Evolutionary conservation across 2,797 vertebrate genomes (phyloP), one percentile per base, ranked within the genome.

Genomic region (Calcarius lapponicus): DNA sequence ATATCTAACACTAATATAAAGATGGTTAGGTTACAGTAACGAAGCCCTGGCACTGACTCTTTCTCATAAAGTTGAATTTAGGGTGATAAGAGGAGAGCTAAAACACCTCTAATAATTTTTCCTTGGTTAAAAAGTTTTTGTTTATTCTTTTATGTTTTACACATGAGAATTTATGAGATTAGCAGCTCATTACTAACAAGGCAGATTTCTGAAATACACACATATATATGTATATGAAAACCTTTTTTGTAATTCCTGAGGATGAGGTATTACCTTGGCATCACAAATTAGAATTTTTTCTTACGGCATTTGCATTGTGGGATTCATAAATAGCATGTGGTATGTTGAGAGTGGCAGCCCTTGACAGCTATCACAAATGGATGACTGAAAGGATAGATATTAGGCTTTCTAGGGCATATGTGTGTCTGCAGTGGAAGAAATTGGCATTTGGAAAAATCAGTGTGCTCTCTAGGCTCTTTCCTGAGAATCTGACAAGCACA

Each of bases 281-380:
- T 80, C 79, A 81, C 21, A 81, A 80, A 80, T 60, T 17, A 88
- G 47, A 84, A 6, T 47, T 57, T 86, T 69, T 96, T 57, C 62
- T 65, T 26, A 81, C 43, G 45, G 43, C 9, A 25, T 75, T 80
- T 94, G 65, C 51, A 86, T 92, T 58, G 64, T 79, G 25, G 47
- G 1, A 5, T 91, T 92, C 73, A 70, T 92, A 54, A 95, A 58
- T 84, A 54, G 25, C 51, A 18, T 24, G 20, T 64, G 75, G 31
- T 69, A 14, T 73, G 56, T 75, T 87, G 34, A 90, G 80, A 73
- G 51, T 74, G 40, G 74, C 65, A 71, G 13, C 26, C 87, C 50
- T 94, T 86, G 78, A 93, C 88, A 47, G 26, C 53, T 94, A 16
- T 80, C 74, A 72, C 36, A 94, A 93, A 88, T 60, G 54, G 40